Base-by-base conservation (phyloP, 2,888 invertebrate species). In the Papilio protenor region DNA sequence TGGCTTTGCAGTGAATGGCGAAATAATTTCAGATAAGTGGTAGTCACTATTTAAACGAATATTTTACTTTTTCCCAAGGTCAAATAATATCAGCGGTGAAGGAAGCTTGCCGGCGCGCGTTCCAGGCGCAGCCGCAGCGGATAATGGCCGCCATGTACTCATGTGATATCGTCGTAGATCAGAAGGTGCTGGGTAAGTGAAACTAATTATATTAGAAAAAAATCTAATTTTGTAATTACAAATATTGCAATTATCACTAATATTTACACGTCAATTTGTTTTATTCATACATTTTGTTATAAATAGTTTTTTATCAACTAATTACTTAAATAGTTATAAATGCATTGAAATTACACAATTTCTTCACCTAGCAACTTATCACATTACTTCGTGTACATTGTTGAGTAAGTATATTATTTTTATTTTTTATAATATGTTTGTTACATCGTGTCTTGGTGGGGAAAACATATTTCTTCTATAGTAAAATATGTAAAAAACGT, bases 131-230 rank as follows among this genome's bases (percentile, higher is more conserved):
- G 87, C 97, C 98, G 0, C 98, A 98, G 87, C 96, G 99, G 72
- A 92, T 99, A 45, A 98, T 99, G 95, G 98, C 98, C 2, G 99
- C 99, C 6, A 99, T 99, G 98, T 99, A 98, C 88, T 95, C 95
- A 82, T 96, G 96, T 89, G 97, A 96, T 84, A 97, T 99, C 80
- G 96, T 97, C 80, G 98, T 97, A 45, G 97, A 97, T 84, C 96
- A 97, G 55, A 98, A 98, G 93, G 97, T 98, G 81, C 95, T 98
- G 87, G 98, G 98, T 97, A 91, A 96, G 97, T 96, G 73, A 66
- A 75, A 75, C 77, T 52, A n/a, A 49, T 75, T 74, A 71, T 80
- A 81, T 82, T 79, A 82, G 81, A 80, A 78, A 80, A 81, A 80
- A 59, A 59, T 87, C 92, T 92, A 90, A 90, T 90, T 90, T 87